Evolutionary conservation across 2,797 vertebrate species (phyloP), one percentile per base, ranked within the genome.

Genomic region (Neopelma chrysocephalum): DNA sequence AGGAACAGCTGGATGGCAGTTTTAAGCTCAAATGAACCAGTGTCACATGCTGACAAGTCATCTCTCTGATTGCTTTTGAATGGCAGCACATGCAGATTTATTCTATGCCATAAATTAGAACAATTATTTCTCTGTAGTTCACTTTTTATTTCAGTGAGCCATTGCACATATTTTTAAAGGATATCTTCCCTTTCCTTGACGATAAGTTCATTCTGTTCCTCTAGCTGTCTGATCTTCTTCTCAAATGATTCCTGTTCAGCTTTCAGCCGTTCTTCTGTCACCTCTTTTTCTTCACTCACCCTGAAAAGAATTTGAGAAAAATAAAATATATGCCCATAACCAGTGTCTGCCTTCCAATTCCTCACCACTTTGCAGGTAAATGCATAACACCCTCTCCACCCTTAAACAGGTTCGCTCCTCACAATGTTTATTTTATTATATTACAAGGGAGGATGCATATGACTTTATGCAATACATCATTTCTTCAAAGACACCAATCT

Each of bases 271-370:
- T 98, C 99, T 85, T 98, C 98, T 1, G 99, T 99, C 96, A 99
- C 99, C 70, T 99, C 99, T 95, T 99, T 99, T 97, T 99, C 99
- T 97, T 99, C 99, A 29, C 98, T 99, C 89, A 99, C 98, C 97
- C 99, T 99, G 97, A 65, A 97, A 98, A 82, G 73, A 96, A 92
- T 83, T 82, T 60, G 36, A 94, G 64, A 94, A 68, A 95, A 94
- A 95, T 76, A 88, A 94, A 91, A 86, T 60, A 76, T 4, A 78
- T 27, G 40, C 19, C 32, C 22, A 92, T 7, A 83, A 72, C 23
- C 61, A 75, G 14, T 57, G 78, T 29, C 57, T n/a, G 18, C 83
- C 12, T 89, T 93, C 27, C 29, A 90, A 42, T 61, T 65, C 29
- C 54, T 61, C 65, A 57, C 8, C 36, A 64, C 48, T 90, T 47